Conservation (phyloP, 2,888 invertebrate species). For the Tholera decimalis region DNA sequence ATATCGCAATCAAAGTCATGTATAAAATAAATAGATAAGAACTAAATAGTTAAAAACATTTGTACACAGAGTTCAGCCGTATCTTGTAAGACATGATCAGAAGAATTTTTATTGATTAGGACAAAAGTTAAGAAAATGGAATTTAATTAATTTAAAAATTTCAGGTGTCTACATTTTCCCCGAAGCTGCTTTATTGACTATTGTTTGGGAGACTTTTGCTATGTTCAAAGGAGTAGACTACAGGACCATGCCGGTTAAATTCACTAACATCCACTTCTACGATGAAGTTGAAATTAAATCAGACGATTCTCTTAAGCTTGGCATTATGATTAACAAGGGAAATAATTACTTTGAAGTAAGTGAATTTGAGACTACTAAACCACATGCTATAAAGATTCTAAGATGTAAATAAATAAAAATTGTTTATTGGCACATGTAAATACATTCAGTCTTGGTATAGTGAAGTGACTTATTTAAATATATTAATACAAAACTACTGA, state of each 20-base stretch:
- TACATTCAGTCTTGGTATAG: no score
- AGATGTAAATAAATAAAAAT: no score
- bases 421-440: no score
- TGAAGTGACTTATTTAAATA: no score
- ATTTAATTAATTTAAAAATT: slow-evolving; percentile 15
- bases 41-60: background rate
- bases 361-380: background rate
- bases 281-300: slow-evolving; percentile 46
- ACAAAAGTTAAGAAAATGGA: background rate
- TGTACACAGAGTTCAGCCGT: no score
- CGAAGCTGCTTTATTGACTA: slow-evolving; percentile 90
- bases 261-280: slow-evolving; percentile 26
- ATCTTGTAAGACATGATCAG: no score
- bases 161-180: slow-evolving; percentile 92
- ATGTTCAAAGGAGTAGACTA: slow-evolving; percentile 45
- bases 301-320: slow-evolving; percentile 92
- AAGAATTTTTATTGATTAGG: no score
- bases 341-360: slow-evolving; percentile 41
- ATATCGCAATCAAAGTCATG: background rate
- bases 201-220: slow-evolving; percentile 86
- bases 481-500: no score
- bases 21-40: background rate
- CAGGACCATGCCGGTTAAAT: slow-evolving; percentile 33
- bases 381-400: no score
- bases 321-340: slow-evolving; percentile 45